Evolutionary conservation across 2,797 vertebrate genomes (phyloP).

Genomic region (Pantherophis vulpinus): DNA sequence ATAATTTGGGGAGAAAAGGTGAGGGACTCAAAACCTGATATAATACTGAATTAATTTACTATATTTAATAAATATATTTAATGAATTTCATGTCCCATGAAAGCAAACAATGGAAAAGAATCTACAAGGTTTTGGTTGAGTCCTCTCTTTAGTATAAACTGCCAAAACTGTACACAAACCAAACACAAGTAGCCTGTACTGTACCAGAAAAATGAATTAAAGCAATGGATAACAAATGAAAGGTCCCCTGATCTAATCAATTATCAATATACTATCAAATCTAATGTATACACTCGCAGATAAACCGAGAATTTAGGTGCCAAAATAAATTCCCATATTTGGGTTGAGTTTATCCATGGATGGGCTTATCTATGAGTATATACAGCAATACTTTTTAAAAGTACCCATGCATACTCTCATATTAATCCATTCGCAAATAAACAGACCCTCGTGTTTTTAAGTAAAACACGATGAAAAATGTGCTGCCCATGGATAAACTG

Average conservation of each 20-base stretch:
- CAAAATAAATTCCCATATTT: too few species aligned
- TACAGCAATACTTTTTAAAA: too few species aligned
- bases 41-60: not conserved
- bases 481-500: not conserved
- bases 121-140: not conserved
- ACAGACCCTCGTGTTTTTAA: too few species aligned
- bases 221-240: not conserved
- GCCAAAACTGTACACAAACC: not conserved
- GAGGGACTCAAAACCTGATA: not conserved
- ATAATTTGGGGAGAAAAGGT: not conserved
- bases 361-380: too few species aligned
- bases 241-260: not conserved
- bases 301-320: too few species aligned
- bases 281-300: too few species aligned
- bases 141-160: not conserved
- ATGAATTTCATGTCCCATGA: not conserved
- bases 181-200: not conserved
- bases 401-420: too few species aligned
- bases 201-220: not conserved
- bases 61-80: not conserved
- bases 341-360: too few species aligned
- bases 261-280: not conserved
- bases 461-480: too few species aligned
- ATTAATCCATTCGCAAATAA: too few species aligned
- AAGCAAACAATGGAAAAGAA: not conserved